phyloP scores from a whole-genome alignment of 2,888 invertebrate genomes.

The Terebella lapidaria region DNA sequence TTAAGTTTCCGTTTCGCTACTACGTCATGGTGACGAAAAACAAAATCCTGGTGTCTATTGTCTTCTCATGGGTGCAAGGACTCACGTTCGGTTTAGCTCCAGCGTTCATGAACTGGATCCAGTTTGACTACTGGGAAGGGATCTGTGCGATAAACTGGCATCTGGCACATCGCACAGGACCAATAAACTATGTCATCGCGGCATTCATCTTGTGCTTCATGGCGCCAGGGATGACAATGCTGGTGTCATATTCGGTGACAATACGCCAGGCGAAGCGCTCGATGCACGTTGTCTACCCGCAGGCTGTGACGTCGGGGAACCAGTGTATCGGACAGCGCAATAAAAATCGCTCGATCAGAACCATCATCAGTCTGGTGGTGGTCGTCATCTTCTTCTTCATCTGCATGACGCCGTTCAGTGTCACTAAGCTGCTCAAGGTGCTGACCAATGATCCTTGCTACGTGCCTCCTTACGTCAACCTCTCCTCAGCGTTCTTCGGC shows the following conservation, averaged over 20 bases:
- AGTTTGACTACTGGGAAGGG: constrained; percentile 50
- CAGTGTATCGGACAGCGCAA: background rate
- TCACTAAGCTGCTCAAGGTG: constrained; percentile 46
- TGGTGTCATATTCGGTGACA: constrained; percentile 35
- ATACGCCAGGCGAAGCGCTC: constrained; percentile 7
- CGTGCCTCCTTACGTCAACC: constrained; percentile 38
- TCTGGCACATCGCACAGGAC: constrained; percentile 23
- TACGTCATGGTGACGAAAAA: constrained; percentile 25
- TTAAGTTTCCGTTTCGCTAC: constrained; percentile 40
- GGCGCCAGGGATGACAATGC: constrained; percentile 35
- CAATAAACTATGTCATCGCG: constrained; percentile 38
- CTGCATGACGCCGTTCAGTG: constrained; percentile 50
- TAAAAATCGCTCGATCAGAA: constrained; percentile 13
- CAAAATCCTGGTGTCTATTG: constrained; percentile 26
- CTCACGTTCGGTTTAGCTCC: constrained; percentile 37
- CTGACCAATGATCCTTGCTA: constrained; percentile 12
- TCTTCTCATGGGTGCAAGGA: constrained; percentile 44
- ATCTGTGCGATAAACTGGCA: constrained; percentile 49
- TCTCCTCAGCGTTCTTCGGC: constrained; percentile 38
- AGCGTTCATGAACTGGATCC: constrained; percentile 34
- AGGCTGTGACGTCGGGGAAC: background rate
- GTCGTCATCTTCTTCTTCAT: constrained; percentile 46
- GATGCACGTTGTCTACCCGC: background rate
- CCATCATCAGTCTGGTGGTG: constrained; percentile 39
- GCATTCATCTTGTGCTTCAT: constrained; percentile 44